phyloP scores from a whole-genome alignment of 2,888 invertebrate species.

The Acheta domesticus region DNA sequence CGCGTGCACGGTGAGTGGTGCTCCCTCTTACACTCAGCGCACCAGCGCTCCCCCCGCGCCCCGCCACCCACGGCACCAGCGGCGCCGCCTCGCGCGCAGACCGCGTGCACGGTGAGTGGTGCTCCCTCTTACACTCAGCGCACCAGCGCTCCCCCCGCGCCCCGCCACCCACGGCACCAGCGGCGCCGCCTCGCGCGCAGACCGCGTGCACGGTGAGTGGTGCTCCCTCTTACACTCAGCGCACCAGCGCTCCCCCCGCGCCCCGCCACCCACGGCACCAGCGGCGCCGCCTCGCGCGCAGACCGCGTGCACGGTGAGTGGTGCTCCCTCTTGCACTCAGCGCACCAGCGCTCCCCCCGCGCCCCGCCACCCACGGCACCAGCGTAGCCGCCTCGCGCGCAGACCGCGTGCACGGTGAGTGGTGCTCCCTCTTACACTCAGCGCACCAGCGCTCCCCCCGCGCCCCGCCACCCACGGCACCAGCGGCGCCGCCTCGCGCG shows the following conservation, averaged over 20 bases:
- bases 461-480: too few relatives aligned
- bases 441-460: too few relatives aligned
- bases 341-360: too few relatives aligned
- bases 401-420: too few relatives aligned
- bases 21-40: constrained; percentile 48
- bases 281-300: too few relatives aligned
- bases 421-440: too few relatives aligned
- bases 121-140: constrained; percentile 44
- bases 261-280: too few relatives aligned
- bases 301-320: too few relatives aligned
- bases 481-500: too few relatives aligned
- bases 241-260: constrained; percentile 75
- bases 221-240: constrained; percentile 40
- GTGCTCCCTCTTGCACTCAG: too few relatives aligned
- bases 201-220: constrained; percentile 65
- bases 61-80: constrained; percentile 48
- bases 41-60: constrained; percentile 72
- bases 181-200: constrained; percentile 58
- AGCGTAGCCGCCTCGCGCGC: too few relatives aligned
- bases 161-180: constrained; percentile 51
- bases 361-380: too few relatives aligned
- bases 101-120: constrained; percentile 63
- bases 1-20: constrained; percentile 59
- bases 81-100: constrained; percentile 61
- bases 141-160: constrained; percentile 72